Evolutionary conservation across 2,113 vertebrate species (phyloP), one percentile per base, ranked within the genome.

Genomic region (Spermophilus dauricus): DNA sequence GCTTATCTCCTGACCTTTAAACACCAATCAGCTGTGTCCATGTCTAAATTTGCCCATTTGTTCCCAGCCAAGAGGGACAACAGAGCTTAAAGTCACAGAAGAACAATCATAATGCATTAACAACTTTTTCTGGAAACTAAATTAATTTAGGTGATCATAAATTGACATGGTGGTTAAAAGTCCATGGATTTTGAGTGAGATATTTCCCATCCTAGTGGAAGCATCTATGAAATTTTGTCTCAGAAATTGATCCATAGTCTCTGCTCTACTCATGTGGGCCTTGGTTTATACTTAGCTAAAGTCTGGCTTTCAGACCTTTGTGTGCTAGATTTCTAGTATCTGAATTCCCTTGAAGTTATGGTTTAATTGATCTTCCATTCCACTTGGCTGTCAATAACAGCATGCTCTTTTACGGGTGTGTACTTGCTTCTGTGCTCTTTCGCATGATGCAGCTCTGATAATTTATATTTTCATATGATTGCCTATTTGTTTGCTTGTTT

Each of bases 1-100:
- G 56, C 45, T 86, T 88, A 69, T 87, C 92, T 72, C 42, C n/a
- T 82, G 56, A 91, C 72, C 81, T 90, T 95, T 92, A 81, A 97
- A 95, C 30, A 28, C 8, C 26, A 39, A 51, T 80, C 28, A 32
- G 37, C 78, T 85, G 70, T 92, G 18, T 10, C 56, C 53, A 13
- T 34, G 17, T 87, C 85, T 93, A 48, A 30, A 48, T 73, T 87
- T 92, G 42, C 22, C 72, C 10, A 61, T 82, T 78, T 92, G 83
- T 77, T 72, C 83, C 56, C 32, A 69, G 72, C 13, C 26, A 67
- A 76, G 61, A 65, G 76, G 11, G 39, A 94, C 48, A 70, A 34
- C 42, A 69, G 48, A 93, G 56, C 39, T 86, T 61, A 77, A 83
- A 88, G 73, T 69, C 85, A 61, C 9, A 30, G 42, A 5, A 8